Base-by-base conservation (phyloP, 2,113 vertebrate species). In the Syngnathoides biaculeatus region DNA sequence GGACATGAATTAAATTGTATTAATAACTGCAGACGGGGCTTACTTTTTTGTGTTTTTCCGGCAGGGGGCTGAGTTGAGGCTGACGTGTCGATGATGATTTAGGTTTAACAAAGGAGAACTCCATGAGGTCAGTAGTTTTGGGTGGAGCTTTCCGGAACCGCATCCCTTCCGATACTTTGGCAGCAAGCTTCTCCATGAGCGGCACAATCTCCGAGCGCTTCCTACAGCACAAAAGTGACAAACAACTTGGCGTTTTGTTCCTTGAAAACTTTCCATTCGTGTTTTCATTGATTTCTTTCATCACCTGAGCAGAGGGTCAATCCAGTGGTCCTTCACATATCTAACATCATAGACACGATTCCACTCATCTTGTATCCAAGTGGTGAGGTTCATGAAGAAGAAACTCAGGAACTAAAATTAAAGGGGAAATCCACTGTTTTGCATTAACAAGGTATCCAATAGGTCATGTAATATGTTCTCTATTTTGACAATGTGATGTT, bases 281-380 rank as follows among this genome's bases (percentile, higher is more conserved):
- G 15, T 59, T 22, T 61, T 22, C 24, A 13, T 47, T 9, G 53
- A 40, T 4, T 20, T 19, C 15, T 26, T 15, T 64, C 81, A 71
- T 90, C 71, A 95, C 95, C 92, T 94, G 43, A 94, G 79, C 74
- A 98, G 83, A n/a, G 93, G 93, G 1, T 63, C 74, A 20, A 94
- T 94, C 94, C 92, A 96, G 62, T 85, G 92, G 73, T 92, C 78
- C 55, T 89, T 90, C 65, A 98, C 95, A 2, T 93, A 92, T 14
- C 62, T 38, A 0, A 81, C 80, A 69, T 95, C 93, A 0, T 96
- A 96, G 78, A 96, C 65, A 3, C 77, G 86, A 89, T 92, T 95
- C 97, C 96, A 99, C 80, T 95, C 93, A 0, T 92, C 91, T 86
- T 91, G 93, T 82, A 99, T 93, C 94, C 94, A 95, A 0, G 93